These are phyloP conservation scores for Drosophila oshimai DNA, from an alignment of 1,140 invertebrate species.

Conservation along the genomic window DNA sequence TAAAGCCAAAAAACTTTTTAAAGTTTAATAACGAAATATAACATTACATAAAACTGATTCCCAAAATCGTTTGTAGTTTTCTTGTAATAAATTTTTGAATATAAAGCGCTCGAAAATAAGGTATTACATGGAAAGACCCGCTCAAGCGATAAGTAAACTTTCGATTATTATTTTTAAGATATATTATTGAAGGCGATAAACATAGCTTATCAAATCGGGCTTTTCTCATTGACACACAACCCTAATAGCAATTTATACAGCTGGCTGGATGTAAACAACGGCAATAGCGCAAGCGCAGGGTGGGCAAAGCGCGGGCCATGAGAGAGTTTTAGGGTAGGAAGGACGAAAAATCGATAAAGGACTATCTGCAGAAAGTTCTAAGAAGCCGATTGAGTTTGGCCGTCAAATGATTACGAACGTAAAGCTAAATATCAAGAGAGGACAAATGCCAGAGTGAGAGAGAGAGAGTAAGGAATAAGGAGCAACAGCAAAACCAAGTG, in stretches of 20 bases:
- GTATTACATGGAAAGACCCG: no score
- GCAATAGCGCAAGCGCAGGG: conserved; percentile 5
- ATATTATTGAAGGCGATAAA: no score
- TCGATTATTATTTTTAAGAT: background rate
- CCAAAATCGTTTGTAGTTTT: no score
- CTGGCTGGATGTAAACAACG: conserved; percentile 48
- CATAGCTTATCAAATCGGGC: background rate
- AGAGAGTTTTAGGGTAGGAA: conserved; percentile 27
- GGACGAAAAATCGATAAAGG: conserved; percentile 69
- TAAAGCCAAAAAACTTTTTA: no score
- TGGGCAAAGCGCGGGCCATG: background rate
- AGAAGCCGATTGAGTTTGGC: conserved; percentile 74
- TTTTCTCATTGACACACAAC: background rate
- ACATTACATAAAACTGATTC: no score
- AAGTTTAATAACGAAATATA: no score
- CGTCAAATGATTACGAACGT: conserved; percentile 74
- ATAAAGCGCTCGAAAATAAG: no score
- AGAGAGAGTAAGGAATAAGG: conserved; percentile 26
- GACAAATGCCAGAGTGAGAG: no score
- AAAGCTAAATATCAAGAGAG: conserved; percentile 58
- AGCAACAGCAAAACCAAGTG: conserved; percentile 33
- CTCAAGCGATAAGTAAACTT: no score
- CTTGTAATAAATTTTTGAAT: no score
- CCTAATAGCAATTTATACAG: no score
- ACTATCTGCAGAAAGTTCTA: conserved; percentile 64